A percentile compares a stretch with the other conserved stretches of the same genome.
Evolutionary conservation across 2,113 vertebrate species (phyloP).

Genomic region (Callithrix jacchus): DNA sequence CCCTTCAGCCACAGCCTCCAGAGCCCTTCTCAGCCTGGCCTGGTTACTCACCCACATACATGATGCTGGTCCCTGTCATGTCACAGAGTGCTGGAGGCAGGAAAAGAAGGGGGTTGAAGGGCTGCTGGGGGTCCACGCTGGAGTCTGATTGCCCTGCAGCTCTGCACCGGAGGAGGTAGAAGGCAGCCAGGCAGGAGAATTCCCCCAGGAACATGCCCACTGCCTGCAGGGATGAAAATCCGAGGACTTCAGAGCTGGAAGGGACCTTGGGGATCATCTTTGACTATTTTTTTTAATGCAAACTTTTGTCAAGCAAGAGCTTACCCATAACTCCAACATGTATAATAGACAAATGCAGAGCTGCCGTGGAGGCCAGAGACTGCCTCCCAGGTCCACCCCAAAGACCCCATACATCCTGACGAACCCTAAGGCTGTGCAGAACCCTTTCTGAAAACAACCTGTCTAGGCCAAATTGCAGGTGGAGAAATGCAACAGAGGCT

Average conservation of each 20-base stretch:
- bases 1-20: neutral
- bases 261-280: neutral
- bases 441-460: neutral
- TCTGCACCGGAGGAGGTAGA: conserved; percentile 88
- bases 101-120: conserved; percentile 92
- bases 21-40: neutral
- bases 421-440: neutral
- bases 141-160: conserved; percentile 83
- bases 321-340: neutral
- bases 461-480: neutral
- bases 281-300: neutral
- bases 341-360: neutral
- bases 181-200: conserved; percentile 90
- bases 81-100: conserved; percentile 94
- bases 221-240: conserved; percentile 80
- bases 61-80: conserved; percentile 94
- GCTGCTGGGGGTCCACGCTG: conserved; percentile 81
- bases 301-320: neutral
- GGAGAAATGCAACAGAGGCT: neutral
- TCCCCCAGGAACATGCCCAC: conserved; percentile 96
- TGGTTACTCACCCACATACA: conserved; percentile 93
- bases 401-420: neutral
- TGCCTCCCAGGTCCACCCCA: neutral
- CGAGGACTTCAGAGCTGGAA: neutral
- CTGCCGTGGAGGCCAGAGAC: neutral